Evolutionary conservation across 2,113 vertebrate species (phyloP), one percentile per base, ranked within the genome.

Genomic region (Enhydra lutris): DNA sequence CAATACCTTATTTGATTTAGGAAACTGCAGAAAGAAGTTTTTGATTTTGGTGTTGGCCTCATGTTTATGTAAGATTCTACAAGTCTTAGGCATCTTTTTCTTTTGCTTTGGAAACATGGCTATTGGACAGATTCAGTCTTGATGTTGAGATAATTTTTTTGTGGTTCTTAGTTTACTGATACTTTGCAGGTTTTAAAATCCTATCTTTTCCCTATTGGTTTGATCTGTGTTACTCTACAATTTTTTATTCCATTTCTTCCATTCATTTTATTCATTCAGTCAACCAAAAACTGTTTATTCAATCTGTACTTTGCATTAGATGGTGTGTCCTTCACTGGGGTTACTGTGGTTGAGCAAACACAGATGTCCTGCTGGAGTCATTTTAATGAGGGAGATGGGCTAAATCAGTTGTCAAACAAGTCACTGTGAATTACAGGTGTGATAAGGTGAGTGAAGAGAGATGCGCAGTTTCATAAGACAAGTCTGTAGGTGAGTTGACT

Each of bases 101-200:
- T 47, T n/a, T 61, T 36, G 13, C 50, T 91, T 74, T 67, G 47
- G 76, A 78, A 94, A 61, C 34, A 15, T 52, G 59, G 23, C 69
- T 86, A 24, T 42, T 92, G 34, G 67, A 50, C 45, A 15, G 73
- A 86, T 82, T 89, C 3, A 20, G 1, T 95, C 71, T 87, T 85
- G 96, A 88, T 80, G 50, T 82, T 50, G 73, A 81, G 91, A 78
- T 94, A 34, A 59, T 86, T 57, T 55, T n/a, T 89, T 34, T 23
- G 31, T 91, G 69, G 47, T 95, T 96, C 50, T 94, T 69, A 91
- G 21, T 91, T 88, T 74, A 31, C 85, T 89, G 59, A 73, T 24
- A 76, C 13, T 36, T 92, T 45, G 88, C 29, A 55, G 47, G 57
- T 95, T 85, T 95, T 91, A 87, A 92, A 26, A 61, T 26, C 59